Conservation (phyloP, 1,140 invertebrate species). For the Hyphantria cunea region DNA sequence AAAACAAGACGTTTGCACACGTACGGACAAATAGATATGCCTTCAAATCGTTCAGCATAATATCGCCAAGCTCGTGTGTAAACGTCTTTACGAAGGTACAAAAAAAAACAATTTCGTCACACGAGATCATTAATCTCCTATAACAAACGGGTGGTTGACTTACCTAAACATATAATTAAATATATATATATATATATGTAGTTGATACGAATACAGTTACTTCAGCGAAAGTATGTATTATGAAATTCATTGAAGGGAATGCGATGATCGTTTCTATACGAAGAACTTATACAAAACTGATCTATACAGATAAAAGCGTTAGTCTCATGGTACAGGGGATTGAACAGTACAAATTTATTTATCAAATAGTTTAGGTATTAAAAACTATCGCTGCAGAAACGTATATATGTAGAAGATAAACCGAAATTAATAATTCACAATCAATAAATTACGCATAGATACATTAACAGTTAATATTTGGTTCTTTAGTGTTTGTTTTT, state of each 20-base stretch:
- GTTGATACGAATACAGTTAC: constrained; percentile 28
- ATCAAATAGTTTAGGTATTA: no score
- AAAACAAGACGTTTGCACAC: constrained; percentile 15
- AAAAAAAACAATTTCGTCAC: constrained; percentile 23
- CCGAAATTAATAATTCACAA: constrained; percentile 54
- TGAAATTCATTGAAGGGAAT: no score
- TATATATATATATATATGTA: no score
- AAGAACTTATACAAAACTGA: no score
- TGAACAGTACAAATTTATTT: no score
- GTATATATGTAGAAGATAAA: constrained; percentile 48
- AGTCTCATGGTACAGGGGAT: no score
- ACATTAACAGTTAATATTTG: constrained; percentile 76
- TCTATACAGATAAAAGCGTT: no score
- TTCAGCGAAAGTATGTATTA: no score
- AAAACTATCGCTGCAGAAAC: neutral
- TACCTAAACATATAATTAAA: constrained; percentile 41
- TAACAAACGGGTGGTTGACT: constrained; percentile 25
- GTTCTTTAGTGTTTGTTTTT: constrained; percentile 65
- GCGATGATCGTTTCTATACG: no score
- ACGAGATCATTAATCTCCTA: constrained; percentile 27
- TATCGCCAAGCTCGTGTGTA: constrained; percentile 7
- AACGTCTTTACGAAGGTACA: constrained; percentile 21
- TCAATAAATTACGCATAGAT: constrained; percentile 73
- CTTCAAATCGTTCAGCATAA: no score
- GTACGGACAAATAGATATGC: no score